Percentiles rank a stretch among this genome's conserved stretches.
These are phyloP conservation scores for Litoditis marina DNA, from an alignment of 2,888 invertebrate genomes.

Conservation along the genomic window DNA sequence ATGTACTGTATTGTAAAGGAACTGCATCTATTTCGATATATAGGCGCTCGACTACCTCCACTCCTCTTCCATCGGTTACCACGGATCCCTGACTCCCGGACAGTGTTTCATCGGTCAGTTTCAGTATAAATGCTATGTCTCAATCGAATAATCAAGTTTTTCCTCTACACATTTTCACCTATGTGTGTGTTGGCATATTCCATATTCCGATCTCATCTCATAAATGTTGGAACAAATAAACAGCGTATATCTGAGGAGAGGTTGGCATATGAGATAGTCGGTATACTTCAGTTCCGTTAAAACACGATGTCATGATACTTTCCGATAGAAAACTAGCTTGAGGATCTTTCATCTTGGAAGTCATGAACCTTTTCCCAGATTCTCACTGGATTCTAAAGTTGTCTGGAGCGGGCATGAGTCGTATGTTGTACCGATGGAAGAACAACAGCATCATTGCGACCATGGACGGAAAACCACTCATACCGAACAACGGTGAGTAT, in stretches of 20 bases:
- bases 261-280: too few species aligned
- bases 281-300: too few species aligned
- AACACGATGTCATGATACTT: too few species aligned
- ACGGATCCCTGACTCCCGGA: constrained; percentile 51
- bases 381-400: constrained; percentile 59
- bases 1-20: background rate
- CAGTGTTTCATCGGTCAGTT: constrained; percentile 46
- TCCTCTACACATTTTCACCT: too few species aligned
- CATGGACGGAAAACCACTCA: constrained; percentile 41
- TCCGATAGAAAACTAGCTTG: too few species aligned
- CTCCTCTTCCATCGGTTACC: constrained; percentile 44
- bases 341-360: too few species aligned
- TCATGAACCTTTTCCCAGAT: constrained; percentile 12
- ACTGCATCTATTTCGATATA: too few species aligned
- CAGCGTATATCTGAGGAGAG: too few species aligned
- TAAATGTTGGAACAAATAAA: too few species aligned
- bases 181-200: too few species aligned
- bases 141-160: too few species aligned
- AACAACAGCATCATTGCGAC: constrained; percentile 44
- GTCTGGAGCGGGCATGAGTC: constrained; percentile 48
- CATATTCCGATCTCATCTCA: too few species aligned
- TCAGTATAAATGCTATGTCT: background rate
- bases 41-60: constrained; percentile 58
- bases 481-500: constrained; percentile 47
- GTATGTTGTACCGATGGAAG: constrained; percentile 36